phyloP scores from a whole-genome alignment of 1,140 invertebrate genomes.

The Euwallacea similis region DNA sequence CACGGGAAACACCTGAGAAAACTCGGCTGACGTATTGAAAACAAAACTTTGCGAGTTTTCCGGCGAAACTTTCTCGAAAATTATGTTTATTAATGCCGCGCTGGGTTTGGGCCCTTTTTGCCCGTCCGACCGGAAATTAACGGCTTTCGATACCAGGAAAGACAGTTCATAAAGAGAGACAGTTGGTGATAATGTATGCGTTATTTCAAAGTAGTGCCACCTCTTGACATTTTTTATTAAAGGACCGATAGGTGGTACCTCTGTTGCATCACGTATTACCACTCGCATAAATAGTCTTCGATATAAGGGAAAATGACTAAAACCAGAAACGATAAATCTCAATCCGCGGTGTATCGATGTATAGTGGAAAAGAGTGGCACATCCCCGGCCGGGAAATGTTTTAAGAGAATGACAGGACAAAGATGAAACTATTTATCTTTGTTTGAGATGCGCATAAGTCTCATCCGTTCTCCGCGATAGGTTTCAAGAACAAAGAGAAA shows the following conservation, averaged over 20 bases:
- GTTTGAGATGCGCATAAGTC: neutral
- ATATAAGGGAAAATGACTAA: too few relatives aligned
- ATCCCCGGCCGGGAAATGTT: conserved; percentile 1
- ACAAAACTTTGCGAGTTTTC: conserved; percentile 18
- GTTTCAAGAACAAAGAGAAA: too few relatives aligned
- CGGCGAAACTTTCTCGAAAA: conserved; percentile 8
- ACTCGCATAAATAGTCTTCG: too few relatives aligned
- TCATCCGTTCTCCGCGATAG: too few relatives aligned
- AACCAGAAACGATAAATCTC: neutral
- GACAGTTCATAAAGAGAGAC: too few relatives aligned
- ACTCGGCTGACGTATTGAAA: conserved; percentile 31
- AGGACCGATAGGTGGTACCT: too few relatives aligned
- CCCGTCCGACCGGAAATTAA: too few relatives aligned
- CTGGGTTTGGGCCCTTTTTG: neutral
- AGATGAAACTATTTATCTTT: conserved; percentile 17
- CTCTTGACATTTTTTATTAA: too few relatives aligned
- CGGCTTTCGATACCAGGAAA: too few relatives aligned
- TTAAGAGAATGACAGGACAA: conserved; percentile 10
- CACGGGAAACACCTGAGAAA: conserved; percentile 34
- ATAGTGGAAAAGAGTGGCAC: neutral
- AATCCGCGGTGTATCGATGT: neutral
- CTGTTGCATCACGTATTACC: too few relatives aligned
- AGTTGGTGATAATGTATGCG: too few relatives aligned
- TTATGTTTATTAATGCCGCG: conserved; percentile 28
- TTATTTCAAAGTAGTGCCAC: too few relatives aligned